Base-by-base conservation (phyloP, 2,888 invertebrate species). In the Macrophya alboannulata region DNA sequence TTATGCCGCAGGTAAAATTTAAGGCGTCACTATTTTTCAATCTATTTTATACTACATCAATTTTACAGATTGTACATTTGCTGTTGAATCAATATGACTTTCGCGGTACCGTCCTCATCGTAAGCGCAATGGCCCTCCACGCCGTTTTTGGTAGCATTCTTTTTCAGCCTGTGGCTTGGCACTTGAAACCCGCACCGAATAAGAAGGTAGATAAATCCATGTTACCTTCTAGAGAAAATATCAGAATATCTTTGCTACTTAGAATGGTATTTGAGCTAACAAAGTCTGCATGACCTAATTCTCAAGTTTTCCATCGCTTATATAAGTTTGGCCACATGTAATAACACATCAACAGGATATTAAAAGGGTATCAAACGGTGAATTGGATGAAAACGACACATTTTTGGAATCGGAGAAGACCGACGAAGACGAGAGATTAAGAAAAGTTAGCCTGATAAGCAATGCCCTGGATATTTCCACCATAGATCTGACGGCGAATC, bases 151-250 rank as follows among this genome's bases (percentile, higher is more conserved):
- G 97, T 0, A 95, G 96, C 0, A 94, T 95, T 85, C 92, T 97
- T 40, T 93, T 97, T 85, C 97, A 97, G 92, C 97, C 97, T 0
- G 95, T 96, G 45, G 96, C 96, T 91, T 95, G 96, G 94, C 97
- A 97, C 94, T 95, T 95, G 88, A 95, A 95, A 79, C 95, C 95
- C 55, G 95, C 94, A 86, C 94, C 94, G 0, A 17, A 37, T n/a
- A 12, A 40, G 6, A n/a, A 79, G 55, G 76, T 76, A 48, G 31
- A 43, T 71, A 25, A 59, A 31, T 37, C 21, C 25, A 25, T 65
- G 12, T 65, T 65, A 12, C 25, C 4, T n/a, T 17, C 12, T 72
- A 17, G 0, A 15, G 10, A 17, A 21, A 45, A 21, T 43, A 12
- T 25, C 9, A 21, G n/a, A 43, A 55, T 55, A 55, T 55, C n/a